Base-by-base conservation (phyloP, 2,113 vertebrate genomes). In the Vidua chalybeata region DNA sequence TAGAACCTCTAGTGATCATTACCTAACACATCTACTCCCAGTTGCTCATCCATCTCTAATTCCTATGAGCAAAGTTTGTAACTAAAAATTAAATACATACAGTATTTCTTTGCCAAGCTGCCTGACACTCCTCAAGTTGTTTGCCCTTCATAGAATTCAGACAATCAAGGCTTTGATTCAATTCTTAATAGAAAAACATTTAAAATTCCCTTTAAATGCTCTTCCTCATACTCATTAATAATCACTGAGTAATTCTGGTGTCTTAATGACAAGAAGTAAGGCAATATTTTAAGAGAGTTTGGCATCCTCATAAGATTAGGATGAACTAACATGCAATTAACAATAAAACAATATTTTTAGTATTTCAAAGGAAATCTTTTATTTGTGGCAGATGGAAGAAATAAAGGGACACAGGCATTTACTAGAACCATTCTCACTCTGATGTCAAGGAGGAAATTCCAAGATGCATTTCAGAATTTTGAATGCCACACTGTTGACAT, bases 101-200 rank as follows among this genome's bases (percentile, higher is more conserved):
- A 78, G 27, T 64, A 41, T 91, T 93, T 87, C 43, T 64, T 91
- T 5, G 3, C 69, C 82, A 94, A 84, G 62, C 49, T 86, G n/a
- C 54, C 78, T 79, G 37, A 90, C n/a, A 39, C 61, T 87, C 39
- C 74, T 76, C 71, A 77, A 83, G 48, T 51, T 94, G 27, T 79
- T 77, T 82, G 37, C 56, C 55, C 89, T 66, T 66, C 5, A 2
- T 28, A 22, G 21, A 84, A 64, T 64, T 93, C 61, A 85, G 27
- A 85, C 26, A 63, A 92, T 66, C 46, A 49, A 9, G 9, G 11
- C 62, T 94, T 72, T 73, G 43, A 93, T 85, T 94, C 67, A 83
- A 79, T 94, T 94, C 94, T 93, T 92, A 85, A 91, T n/a, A 94
- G 48, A 54, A 89, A 82, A 87, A 48, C 39, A 86, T 93, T 71